Conservation (phyloP, 2,797 vertebrate species). For the Gymnocypris eckloni region DNA sequence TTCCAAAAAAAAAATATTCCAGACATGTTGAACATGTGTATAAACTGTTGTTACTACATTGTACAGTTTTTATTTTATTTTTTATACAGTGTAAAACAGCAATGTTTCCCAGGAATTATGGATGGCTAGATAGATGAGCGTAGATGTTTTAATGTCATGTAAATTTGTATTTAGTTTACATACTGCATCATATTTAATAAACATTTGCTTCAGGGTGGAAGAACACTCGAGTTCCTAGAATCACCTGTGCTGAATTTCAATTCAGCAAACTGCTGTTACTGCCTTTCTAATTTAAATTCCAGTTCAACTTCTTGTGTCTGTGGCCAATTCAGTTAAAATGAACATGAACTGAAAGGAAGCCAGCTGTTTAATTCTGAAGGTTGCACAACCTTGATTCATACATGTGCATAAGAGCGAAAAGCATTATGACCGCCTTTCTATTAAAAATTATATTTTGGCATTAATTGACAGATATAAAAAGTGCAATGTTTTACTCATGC, state of each 20-base stretch:
- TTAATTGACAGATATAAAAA: no score
- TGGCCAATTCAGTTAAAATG: background rate
- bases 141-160: background rate
- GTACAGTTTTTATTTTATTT: no score
- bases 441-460: no score
- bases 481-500: no score
- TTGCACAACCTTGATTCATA: background rate
- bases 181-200: background rate
- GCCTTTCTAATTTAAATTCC: background rate
- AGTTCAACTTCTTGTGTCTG: background rate
- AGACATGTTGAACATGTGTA: no score
- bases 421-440: no score
- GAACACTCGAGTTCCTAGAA: background rate
- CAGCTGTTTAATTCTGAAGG: background rate
- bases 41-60: no score
- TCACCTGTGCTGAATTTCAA: background rate
- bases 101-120: background rate
- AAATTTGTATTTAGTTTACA: background rate
- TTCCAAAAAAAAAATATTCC: no score
- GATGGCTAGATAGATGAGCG: background rate
- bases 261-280: background rate
- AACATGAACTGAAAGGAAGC: background rate
- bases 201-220: background rate
- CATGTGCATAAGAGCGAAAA: background rate
- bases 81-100: background rate